These are phyloP conservation scores for Catocala nupta DNA, from an alignment of 2,888 invertebrate species.

Conservation along the genomic window DNA sequence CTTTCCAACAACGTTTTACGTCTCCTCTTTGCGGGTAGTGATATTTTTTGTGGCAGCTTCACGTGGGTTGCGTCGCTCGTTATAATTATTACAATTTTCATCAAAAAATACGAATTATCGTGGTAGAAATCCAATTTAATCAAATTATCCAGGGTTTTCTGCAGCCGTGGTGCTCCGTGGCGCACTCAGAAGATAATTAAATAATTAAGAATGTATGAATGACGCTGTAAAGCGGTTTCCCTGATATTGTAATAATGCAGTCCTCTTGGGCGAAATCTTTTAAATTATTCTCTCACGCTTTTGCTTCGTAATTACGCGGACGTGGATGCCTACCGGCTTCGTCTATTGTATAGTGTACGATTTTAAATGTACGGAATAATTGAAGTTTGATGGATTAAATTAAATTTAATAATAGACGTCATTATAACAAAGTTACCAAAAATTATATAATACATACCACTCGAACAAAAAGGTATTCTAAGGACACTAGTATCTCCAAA, in stretches of 20 bases:
- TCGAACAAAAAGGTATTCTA: too few species aligned
- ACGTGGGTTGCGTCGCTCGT: conserved; percentile 42
- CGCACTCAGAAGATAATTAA: conserved; percentile 84
- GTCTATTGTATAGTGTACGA: conserved; percentile 62
- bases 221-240: conserved; percentile 82
- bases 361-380: conserved; percentile 39
- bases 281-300: conserved; percentile 82
- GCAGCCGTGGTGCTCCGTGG: conserved; percentile 71
- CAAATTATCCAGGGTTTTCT: conserved; percentile 78
- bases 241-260: conserved; percentile 86
- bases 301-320: conserved; percentile 76
- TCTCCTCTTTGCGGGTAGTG: conserved; percentile 48
- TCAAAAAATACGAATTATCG: conserved; percentile 65
- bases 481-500: background rate
- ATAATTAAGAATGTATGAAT: conserved; percentile 87
- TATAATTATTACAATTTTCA: conserved; percentile 61
- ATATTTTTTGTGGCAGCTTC: conserved; percentile 49
- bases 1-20: conserved; percentile 57
- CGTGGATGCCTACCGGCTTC: conserved; percentile 65
- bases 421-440: background rate
- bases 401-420: conserved; percentile 8
- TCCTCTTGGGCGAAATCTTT: conserved; percentile 83
- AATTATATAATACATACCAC: too few species aligned
- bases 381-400: conserved; percentile 36
- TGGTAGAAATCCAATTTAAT: conserved; percentile 76